Conservation (phyloP, 1,140 invertebrate species). For the Melanaphis sacchari region DNA sequence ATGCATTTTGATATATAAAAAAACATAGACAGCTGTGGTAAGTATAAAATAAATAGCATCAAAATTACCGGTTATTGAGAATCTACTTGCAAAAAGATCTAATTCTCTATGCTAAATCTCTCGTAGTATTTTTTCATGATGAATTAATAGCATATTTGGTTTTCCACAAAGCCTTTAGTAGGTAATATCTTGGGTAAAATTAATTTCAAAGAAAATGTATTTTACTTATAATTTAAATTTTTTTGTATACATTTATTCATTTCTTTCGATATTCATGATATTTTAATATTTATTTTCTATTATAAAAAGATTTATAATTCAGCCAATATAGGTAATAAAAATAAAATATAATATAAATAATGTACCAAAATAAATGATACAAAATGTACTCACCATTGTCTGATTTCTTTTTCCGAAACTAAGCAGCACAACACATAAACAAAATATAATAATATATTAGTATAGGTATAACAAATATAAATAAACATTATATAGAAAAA, state of each 20-base stretch:
- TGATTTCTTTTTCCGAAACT: constrained; percentile 63
- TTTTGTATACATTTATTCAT: background rate
- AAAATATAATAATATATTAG: constrained; percentile 50
- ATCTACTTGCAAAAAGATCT: background rate
- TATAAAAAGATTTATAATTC: background rate
- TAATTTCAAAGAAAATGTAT: background rate
- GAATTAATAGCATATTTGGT: background rate
- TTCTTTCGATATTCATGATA: background rate
- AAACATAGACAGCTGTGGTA: background rate
- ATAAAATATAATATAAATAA: background rate
- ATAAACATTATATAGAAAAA: background rate
- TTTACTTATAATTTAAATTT: background rate
- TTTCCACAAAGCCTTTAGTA: background rate
- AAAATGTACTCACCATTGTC: constrained; percentile 62
- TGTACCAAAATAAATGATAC: background rate
- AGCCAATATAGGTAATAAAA: background rate
- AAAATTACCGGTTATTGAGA: background rate
- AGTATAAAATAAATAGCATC: background rate
- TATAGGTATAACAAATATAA: background rate
- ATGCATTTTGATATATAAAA: background rate
- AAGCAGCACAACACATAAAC: constrained; percentile 59
- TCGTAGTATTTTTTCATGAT: background rate
- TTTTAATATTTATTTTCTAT: background rate
- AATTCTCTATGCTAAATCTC: background rate
- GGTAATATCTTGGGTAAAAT: background rate